Conservation (phyloP, 1,140 invertebrate species). For the Tigriopus japonicus region DNA sequence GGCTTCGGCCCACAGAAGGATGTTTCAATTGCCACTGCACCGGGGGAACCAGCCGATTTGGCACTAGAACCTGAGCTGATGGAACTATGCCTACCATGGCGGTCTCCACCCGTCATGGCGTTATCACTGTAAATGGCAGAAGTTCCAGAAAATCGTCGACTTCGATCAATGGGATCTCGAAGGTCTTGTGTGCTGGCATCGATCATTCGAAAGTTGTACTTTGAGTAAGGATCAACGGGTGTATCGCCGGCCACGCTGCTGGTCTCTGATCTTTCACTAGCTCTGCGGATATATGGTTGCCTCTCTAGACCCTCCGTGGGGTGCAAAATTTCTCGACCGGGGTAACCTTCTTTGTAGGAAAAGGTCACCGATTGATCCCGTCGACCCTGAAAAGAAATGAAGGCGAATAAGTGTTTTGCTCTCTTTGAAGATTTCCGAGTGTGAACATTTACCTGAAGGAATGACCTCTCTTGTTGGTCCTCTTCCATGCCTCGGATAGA, state of each 20-base stretch:
- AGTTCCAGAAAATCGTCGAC: not conserved
- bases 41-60: not conserved
- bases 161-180: conserved; percentile 5
- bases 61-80: not conserved
- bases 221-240: not conserved
- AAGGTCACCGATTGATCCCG: conserved; percentile 7
- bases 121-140: not conserved
- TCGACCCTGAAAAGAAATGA: not conserved
- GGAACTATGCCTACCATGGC: too few species aligned
- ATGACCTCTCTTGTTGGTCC: not conserved
- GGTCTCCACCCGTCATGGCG: not conserved
- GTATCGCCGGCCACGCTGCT: too few species aligned
- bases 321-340: not conserved
- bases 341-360: not conserved
- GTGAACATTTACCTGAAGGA: not conserved
- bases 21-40: conserved; percentile 6
- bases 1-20: conserved; percentile 12
- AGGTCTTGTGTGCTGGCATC: conserved; percentile 4
- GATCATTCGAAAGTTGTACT: conserved; percentile 4
- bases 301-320: too few species aligned
- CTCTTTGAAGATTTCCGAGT: too few species aligned
- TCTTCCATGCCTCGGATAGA: not conserved
- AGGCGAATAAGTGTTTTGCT: not conserved
- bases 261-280: too few species aligned
- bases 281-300: too few species aligned